Conservation (phyloP, 2,797 vertebrate genomes). For the Mallotus villosus region DNA sequence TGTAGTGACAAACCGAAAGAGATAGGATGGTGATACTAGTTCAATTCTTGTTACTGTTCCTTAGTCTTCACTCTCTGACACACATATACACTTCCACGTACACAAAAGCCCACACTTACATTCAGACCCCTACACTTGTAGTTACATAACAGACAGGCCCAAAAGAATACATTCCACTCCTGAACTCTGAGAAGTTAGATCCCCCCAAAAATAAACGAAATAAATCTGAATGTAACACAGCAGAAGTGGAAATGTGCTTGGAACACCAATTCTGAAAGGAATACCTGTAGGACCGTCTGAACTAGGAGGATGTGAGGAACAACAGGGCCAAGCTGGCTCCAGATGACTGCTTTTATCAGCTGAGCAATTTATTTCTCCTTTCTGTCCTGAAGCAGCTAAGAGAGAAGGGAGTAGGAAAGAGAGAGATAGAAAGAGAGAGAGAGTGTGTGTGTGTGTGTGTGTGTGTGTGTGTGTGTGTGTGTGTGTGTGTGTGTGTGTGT, state of each 20-base stretch:
- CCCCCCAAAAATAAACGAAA: neutral
- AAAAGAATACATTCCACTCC: neutral
- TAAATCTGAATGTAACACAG: neutral
- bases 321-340: neutral
- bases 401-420: neutral
- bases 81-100: no score
- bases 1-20: no score
- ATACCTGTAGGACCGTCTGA: neutral
- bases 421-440: neutral
- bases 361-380: neutral
- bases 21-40: no score
- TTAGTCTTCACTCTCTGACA: no score
- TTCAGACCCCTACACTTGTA: neutral
- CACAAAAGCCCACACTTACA: neutral
- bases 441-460: no score
- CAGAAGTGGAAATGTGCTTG: conserved; percentile 1
- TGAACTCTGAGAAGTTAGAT: conserved; percentile 1
- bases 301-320: neutral
- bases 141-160: neutral
- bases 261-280: conserved; percentile 4
- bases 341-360: conserved; percentile 1
- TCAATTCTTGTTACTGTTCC: no score
- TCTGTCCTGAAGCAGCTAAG: neutral
- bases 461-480: no score
- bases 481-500: no score